A percentile compares a stretch with the other conserved stretches of the same genome.
phyloP scores from a whole-genome alignment of 53 echinoderm and acorn worm species.

The Henricia sp. region DNA sequence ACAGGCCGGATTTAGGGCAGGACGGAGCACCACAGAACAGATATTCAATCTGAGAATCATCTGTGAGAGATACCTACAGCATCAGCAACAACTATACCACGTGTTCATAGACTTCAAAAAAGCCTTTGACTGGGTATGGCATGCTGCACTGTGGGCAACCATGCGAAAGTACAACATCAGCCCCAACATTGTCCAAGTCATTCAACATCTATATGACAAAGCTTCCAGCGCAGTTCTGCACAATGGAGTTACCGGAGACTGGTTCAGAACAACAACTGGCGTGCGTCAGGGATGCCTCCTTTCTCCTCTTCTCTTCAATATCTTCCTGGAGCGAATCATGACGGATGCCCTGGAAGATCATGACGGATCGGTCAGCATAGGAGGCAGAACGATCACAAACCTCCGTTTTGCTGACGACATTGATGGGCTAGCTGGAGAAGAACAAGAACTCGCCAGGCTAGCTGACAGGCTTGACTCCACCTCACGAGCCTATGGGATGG shows the following conservation, averaged over 20 bases:
- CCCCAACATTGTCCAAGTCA: slow-evolving; percentile 30
- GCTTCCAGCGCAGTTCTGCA: slow-evolving; percentile 35
- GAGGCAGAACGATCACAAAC: too few relatives aligned
- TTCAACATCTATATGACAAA: slow-evolving; percentile 43
- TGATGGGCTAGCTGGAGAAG: too few relatives aligned
- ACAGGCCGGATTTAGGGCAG: slow-evolving; percentile 61
- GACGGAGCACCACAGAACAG: slow-evolving; percentile 50
- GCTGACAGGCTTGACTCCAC: too few relatives aligned
- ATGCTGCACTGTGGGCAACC: slow-evolving; percentile 48
- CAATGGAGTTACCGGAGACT: slow-evolving; percentile 34
- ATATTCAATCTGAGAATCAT: slow-evolving; percentile 47
- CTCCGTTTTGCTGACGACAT: too few relatives aligned
- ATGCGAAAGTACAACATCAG: slow-evolving; percentile 56
- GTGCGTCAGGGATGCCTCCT: slow-evolving; percentile 54
- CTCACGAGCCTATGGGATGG: too few relatives aligned
- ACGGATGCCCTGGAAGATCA: too few relatives aligned
- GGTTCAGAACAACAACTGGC: slow-evolving; percentile 47
- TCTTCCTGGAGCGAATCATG: too few relatives aligned
- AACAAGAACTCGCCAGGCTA: too few relatives aligned
- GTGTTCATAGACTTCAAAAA: slow-evolving; percentile 54
- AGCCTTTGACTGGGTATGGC: slow-evolving; percentile 46
- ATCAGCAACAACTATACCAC: slow-evolving; percentile 35
- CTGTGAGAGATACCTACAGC: slow-evolving; percentile 44
- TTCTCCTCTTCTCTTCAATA: slow-evolving; percentile 61
- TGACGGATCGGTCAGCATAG: too few relatives aligned